Base-by-base conservation (phyloP, 2,113 vertebrate genomes). In the Nettapus auritus region DNA sequence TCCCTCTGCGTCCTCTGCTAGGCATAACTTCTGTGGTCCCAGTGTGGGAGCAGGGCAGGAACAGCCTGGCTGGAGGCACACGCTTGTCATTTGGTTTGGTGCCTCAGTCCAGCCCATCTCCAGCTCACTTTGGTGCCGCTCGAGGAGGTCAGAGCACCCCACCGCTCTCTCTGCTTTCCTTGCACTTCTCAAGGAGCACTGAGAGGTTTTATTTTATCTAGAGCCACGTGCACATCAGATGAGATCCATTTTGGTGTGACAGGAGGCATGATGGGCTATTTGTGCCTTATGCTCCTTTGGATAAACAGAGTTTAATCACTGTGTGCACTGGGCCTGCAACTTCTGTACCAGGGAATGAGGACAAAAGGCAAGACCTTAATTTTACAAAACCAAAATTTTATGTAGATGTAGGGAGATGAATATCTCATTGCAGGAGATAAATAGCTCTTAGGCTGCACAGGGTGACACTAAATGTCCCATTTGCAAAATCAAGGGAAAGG, bases 21-120 rank as follows among this genome's bases (percentile, higher is more conserved):
- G 67, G 94, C 23, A 67, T 56, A 82, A 76, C 56, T 29, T 31
- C 63, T 67, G 59, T 31, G 64, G 12, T 82, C 26, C 68, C 0
- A 0, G 11, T 11, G 4, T 29, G 33, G 31, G 23, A 82, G 33
- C 34, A 6, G 36, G 48, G 46, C 16, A 2, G 48, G 33, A 55
- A 62, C 16, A 50, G 38, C 53, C 52, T 48, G 46, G 22, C 18
- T 29, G n/a, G 25, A 34, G 38, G 22, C 13, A 80, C 29, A 34
- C 0, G 0, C 0, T 1, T 19, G 29, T 36, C 22, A n/a, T 14
- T 34, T 28, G 5, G 5, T 50, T 67, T 67, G 88, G 38, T n/a
- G 15, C 38, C 52, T 71, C 44, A 22, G 38, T 29, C 74, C 63
- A 60, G 8, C 22, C 34, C 6, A 11, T 13, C 70, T 57, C 40